These are phyloP conservation scores for Lutjanus campechanus DNA, from an alignment of 2,797 vertebrate genomes.

Conservation along the genomic window DNA sequence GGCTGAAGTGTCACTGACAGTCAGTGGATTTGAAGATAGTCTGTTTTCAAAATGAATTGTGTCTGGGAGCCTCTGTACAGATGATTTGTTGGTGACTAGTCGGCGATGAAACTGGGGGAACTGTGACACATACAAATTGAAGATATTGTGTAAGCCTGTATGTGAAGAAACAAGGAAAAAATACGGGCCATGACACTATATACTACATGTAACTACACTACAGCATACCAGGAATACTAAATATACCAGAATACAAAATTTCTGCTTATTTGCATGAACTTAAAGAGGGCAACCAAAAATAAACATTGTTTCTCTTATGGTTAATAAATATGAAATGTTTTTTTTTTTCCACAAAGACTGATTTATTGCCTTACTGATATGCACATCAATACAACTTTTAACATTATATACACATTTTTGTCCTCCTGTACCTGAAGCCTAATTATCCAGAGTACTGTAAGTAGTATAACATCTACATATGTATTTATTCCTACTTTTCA, in stretches of 20 bases:
- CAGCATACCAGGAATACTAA: neutral
- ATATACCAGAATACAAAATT: conserved; percentile 6
- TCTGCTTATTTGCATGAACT: conserved; percentile 28
- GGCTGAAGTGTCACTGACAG: neutral
- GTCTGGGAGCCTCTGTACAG: neutral
- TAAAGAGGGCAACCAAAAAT: neutral
- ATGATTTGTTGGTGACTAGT: neutral
- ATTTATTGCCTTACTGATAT: conserved; percentile 6
- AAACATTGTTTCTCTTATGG: neutral
- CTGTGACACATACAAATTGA: neutral
- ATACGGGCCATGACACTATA: neutral
- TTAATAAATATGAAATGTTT: conserved; percentile 21
- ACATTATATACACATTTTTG: neutral
- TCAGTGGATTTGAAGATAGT: neutral
- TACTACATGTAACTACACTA: neutral
- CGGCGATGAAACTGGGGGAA: neutral
- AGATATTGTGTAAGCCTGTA: neutral
- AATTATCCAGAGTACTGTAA: neutral
- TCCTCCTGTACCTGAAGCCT: neutral
- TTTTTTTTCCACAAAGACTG: neutral
- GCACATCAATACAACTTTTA: neutral
- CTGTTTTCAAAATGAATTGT: neutral
- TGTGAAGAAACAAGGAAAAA: too few relatives aligned
- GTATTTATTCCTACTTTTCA: neutral
- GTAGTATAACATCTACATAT: neutral